Percentiles rank a stretch among this genome's conserved stretches.
These are phyloP conservation scores for Sacculina carcini DNA, from an alignment of 2,888 invertebrate genomes.

Conservation along the genomic window DNA sequence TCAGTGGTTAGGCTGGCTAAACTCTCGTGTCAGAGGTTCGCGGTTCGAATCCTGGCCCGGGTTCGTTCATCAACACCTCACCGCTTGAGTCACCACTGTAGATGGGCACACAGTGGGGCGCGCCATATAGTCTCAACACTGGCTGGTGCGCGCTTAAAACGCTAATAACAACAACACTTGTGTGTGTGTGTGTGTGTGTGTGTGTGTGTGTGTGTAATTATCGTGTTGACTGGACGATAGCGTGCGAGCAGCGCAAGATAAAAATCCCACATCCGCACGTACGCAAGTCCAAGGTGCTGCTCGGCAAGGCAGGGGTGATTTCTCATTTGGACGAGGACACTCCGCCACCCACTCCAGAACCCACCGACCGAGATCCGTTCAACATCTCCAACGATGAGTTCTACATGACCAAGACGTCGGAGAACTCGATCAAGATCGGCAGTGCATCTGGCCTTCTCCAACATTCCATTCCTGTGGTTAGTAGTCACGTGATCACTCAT, in stretches of 20 bases:
- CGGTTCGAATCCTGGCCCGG: too few species aligned
- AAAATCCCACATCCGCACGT: constrained; percentile 83
- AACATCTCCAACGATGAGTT: constrained; percentile 94
- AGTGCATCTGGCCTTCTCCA: constrained; percentile 35
- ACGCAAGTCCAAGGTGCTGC: constrained; percentile 66
- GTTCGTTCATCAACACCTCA: too few species aligned
- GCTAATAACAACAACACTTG: too few species aligned
- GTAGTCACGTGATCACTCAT: constrained; percentile 2
- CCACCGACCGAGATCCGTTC: constrained; percentile 73
- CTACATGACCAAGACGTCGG: constrained; percentile 66
- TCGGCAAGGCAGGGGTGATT: constrained; percentile 86
- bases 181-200: too few species aligned
- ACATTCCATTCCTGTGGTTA: constrained; percentile 72
- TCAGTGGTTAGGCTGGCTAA: too few species aligned
- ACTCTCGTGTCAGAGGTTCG: too few species aligned
- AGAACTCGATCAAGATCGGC: constrained; percentile 13
- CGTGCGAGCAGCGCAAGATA: constrained; percentile 26
- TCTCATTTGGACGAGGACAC: constrained; percentile 69
- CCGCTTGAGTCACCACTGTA: too few species aligned
- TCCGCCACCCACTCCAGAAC: constrained; percentile 67
- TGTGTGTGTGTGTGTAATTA: not conserved
- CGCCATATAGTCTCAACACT: too few species aligned
- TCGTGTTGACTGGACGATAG: not conserved
- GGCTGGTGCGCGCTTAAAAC: too few species aligned
- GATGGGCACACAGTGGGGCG: too few species aligned